Evolutionary conservation across 2,797 vertebrate genomes (phyloP).

Genomic region (Delichon dasypus): DNA sequence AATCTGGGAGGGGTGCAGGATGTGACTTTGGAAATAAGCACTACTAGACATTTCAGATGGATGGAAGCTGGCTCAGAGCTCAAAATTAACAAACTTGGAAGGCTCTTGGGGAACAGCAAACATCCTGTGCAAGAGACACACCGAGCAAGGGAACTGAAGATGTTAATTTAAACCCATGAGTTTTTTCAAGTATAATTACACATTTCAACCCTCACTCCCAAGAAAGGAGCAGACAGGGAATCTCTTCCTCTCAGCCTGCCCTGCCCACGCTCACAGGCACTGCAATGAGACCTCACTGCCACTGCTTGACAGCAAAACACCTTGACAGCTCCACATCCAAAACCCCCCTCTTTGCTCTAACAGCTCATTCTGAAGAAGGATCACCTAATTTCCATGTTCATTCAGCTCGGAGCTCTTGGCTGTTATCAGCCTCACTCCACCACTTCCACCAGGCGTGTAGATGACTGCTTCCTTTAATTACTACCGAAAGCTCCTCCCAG

Average conservation of each 20-base stretch:
- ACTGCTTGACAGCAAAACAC: background rate
- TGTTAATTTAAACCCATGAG: background rate
- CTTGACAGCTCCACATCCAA: background rate
- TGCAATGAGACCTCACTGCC: background rate
- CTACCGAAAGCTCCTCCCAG: constrained; percentile 52
- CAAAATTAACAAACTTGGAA: background rate
- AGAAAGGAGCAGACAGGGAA: background rate
- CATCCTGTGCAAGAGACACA: background rate
- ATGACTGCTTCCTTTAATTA: constrained; percentile 55
- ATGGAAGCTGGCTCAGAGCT: background rate
- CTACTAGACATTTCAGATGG: background rate
- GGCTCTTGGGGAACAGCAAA: background rate
- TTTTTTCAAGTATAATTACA: background rate
- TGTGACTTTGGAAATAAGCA: background rate
- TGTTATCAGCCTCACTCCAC: constrained; percentile 34
- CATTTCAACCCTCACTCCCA: background rate
- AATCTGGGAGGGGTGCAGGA: background rate
- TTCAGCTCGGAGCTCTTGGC: constrained; percentile 27
- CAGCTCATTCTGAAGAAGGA: constrained; percentile 20
- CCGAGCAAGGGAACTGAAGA: background rate
- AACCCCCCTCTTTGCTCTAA: background rate
- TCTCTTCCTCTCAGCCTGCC: background rate
- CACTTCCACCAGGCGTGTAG: background rate
- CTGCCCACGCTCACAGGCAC: background rate
- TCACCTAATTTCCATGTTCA: constrained; percentile 31